Conservation (phyloP, 64 coral and sea anemone species). For the Montipora cactus region DNA sequence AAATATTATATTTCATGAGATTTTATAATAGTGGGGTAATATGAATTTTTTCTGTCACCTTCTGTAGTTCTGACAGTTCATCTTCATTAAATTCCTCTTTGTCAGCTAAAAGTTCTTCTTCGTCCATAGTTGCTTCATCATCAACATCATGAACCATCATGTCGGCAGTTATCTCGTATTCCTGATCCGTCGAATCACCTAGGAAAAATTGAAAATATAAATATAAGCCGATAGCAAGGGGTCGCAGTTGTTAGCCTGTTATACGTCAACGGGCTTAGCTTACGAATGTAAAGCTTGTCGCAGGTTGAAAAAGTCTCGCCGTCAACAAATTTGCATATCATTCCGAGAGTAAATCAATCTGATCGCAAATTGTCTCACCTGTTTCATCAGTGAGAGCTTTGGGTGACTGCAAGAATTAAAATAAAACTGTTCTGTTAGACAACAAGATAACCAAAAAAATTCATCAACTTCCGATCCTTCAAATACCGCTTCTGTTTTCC, state of each 20-base stretch:
- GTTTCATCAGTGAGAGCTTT: slow-evolving; percentile 30
- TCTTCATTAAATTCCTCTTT: slow-evolving; percentile 87
- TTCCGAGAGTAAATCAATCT: background rate
- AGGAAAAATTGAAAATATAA: background rate
- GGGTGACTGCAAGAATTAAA: slow-evolving; percentile 28
- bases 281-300: no score
- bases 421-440: background rate
- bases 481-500: background rate
- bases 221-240: background rate
- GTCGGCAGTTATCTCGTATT: slow-evolving; percentile 91
- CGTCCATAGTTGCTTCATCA: slow-evolving; percentile 99
- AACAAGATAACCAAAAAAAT: background rate
- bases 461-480: slow-evolving; percentile 38
- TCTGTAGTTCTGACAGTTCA: slow-evolving; percentile 90
- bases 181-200: slow-evolving; percentile 88
- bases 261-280: background rate
- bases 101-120: slow-evolving; percentile 91
- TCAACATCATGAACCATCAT: slow-evolving; percentile 97
- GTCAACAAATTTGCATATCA: background rate
- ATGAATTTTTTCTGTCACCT: slow-evolving; percentile 38
- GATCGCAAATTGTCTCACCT: background rate
- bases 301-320: no score
- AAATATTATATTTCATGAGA: no score
- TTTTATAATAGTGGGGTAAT: background rate
- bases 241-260: background rate